Base-by-base conservation (phyloP, 2,888 invertebrate species). In the Eupithecia subfuscata region DNA sequence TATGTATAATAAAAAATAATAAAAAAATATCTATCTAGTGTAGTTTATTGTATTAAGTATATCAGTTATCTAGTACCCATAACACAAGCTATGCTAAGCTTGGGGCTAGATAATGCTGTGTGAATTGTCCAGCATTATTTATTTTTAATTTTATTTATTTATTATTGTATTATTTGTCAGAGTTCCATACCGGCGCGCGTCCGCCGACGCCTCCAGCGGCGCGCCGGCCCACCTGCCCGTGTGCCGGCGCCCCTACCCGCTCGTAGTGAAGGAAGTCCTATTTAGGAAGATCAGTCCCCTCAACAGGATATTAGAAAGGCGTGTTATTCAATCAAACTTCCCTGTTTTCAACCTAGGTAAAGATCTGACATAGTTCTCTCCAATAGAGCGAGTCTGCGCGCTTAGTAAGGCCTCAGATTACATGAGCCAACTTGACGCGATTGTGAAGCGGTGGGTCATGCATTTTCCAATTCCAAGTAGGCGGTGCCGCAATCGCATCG, bases 231-330 rank as follows among this genome's bases (percentile, higher is more conserved):
- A 79, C 18, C 78, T 77, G 18, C 74, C 84, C 5, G 81, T 88
- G 3, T 95, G 94, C 83, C 92, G 94, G 65, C 91, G 86, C 43
- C 94, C 93, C 75, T 94, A 93, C 86, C 94, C 94, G 0, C 86
- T 94, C 60, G 89, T 87, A 8, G 91, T 95, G 0, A 90, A 92
- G 84, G 93, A 94, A 14, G 82, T 95, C n/a, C 87, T 87, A 0
- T 91, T 94, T 78, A 87, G 85, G 77, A 70, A 60, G 60, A 25
- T 60, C 0, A 60, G 22, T 25, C 60, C 60, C 3, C 52, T 4
- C 60, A 60, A 60, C 11, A 22, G 25, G 60, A 60, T 60, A 60
- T 25, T 60, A 25, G 60, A 60, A 60, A 60, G 60, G 14, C 60
- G 60, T 14, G 22, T 4, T 16, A 34, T 64, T 34, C 64, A 34